A percentile compares a stretch with the other conserved stretches of the same genome.
These are phyloP conservation scores for Melozone crissalis DNA, from an alignment of 2,113 vertebrate genomes.

Conservation along the genomic window DNA sequence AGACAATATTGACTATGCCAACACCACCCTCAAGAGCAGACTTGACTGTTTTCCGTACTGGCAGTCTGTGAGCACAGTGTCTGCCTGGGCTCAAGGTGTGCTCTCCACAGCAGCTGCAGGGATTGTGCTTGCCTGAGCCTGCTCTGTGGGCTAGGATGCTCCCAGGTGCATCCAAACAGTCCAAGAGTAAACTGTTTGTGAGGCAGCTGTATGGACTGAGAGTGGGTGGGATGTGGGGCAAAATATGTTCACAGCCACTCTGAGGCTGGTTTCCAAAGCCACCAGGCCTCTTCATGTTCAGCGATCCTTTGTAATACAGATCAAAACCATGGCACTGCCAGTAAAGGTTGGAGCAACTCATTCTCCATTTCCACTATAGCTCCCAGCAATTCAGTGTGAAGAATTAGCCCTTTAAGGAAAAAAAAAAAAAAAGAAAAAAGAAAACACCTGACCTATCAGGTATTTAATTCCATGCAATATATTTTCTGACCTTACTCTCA, in stretches of 20 bases:
- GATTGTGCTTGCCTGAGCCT: constrained; percentile 16
- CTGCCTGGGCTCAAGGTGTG: background rate
- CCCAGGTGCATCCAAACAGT: constrained; percentile 24
- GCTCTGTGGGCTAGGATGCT: background rate
- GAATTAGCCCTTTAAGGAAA: background rate
- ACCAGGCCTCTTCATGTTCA: constrained; percentile 3
- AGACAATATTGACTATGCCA: background rate
- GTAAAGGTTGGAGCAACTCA: background rate
- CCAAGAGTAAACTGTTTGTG: background rate
- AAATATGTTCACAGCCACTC: background rate
- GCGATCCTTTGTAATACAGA: constrained; percentile 6
- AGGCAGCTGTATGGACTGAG: constrained; percentile 18
- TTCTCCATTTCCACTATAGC: background rate
- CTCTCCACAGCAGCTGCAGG: constrained; percentile 24
- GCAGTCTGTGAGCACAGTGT: background rate
- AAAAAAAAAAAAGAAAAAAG: background rate
- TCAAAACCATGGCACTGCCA: background rate
- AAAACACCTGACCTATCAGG: background rate
- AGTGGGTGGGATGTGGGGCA: constrained; percentile 17
- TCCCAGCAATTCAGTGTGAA: background rate
- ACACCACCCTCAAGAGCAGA: constrained; percentile 14
- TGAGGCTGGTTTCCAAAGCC: constrained; percentile 14
- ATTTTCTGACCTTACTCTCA: background rate
- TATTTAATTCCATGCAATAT: background rate
- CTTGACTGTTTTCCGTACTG: background rate